phyloP scores from a whole-genome alignment of 2,797 vertebrate genomes.

The Gallinago nigripennis region DNA sequence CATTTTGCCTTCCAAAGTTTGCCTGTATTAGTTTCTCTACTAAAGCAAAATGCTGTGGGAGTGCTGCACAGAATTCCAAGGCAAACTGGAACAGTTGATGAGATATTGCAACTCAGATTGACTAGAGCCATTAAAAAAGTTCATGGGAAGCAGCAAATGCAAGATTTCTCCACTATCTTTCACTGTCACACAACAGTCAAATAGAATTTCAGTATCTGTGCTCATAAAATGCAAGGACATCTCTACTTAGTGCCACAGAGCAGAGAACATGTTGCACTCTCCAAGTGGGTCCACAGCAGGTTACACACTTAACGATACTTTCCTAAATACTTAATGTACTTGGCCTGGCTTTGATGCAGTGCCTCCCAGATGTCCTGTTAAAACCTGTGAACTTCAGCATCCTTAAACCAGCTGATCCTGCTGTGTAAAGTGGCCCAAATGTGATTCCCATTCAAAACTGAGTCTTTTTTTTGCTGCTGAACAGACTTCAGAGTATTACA shows the following conservation, averaged over 20 bases:
- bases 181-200: neutral
- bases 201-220: neutral
- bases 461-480: neutral
- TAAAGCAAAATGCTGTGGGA: neutral
- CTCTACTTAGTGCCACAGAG: neutral
- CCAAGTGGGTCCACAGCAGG: slow-evolving; percentile 5
- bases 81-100: slow-evolving; percentile 2
- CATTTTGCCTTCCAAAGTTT: neutral
- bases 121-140: neutral
- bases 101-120: neutral
- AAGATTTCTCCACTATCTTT: neutral
- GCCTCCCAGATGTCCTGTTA: neutral
- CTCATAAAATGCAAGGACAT: neutral
- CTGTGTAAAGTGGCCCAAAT: neutral
- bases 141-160: neutral
- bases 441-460: neutral
- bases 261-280: neutral
- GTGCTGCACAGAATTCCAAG: neutral
- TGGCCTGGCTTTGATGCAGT: neutral
- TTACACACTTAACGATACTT: neutral
- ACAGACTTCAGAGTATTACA: neutral
- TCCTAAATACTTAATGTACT: neutral
- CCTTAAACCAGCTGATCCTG: neutral
- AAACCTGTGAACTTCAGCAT: neutral
- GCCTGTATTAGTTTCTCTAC: neutral